Evolutionary conservation across 2,797 vertebrate species (phyloP), one percentile per base, ranked within the genome.

Genomic region (Podarcis lilfordi): DNA sequence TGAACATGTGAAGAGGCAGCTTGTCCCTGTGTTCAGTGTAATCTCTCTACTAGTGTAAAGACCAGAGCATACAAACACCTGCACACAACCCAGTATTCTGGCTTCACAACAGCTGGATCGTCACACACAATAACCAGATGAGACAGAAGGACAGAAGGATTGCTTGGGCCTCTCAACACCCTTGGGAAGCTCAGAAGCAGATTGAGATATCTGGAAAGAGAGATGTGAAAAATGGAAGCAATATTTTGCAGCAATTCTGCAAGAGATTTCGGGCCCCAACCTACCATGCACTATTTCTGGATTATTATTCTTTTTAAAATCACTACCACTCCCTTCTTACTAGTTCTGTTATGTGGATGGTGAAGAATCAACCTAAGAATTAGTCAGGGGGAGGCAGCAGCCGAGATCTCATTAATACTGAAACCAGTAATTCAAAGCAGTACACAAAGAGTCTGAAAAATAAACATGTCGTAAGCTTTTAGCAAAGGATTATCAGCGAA

Each of bases 401-500:
- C 27, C 35, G 68, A 75, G 27, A 66, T 75, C 27, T 68, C 32
- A 68, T 84, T 84, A 74, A 50, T 66, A 84, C 27, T n/a, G 45
- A 74, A 84, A 80, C 25, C 50, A 80, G 59, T 72, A 74, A 90
- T 84, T 86, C 77, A 8, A 45, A 88, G 37, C 66, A 35, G 87
- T 61, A 88, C 81, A 84, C 8, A 13, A 84, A 68, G 35, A 90
- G 40, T 8, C 55, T 84, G 64, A 83, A 79, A 86, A 90, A 86
- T 64, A 84, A 87, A 80, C 81, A 80, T 75, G 76, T 80, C 84
- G 55, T 84, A 84, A 80, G 75, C 81, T 90, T 84, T 84, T 68
- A 84, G 68, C 75, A 90, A 80, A 59, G 81, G 69, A 87, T 90
- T 84, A 86, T 79, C 77, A 50, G 32, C 86, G 76, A 80, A 84